Percentiles rank a stretch among this genome's conserved stretches.
Evolutionary conservation across 1,140 invertebrate genomes (phyloP).

Genomic region (Diachasma alloeum): DNA sequence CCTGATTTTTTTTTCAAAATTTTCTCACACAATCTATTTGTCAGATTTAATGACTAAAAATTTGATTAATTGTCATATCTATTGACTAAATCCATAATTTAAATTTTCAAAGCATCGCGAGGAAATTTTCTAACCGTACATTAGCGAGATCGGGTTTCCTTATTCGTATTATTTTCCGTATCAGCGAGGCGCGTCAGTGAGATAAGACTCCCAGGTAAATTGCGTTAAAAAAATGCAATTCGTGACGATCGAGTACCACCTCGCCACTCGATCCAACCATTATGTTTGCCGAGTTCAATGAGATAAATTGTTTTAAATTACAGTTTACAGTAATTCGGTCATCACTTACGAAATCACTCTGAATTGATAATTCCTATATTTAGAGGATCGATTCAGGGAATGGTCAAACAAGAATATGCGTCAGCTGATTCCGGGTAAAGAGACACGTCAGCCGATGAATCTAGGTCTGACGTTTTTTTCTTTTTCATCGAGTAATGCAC

Average conservation of each 20-base stretch:
- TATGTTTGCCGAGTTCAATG: not conserved
- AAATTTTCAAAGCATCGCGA: too few species aligned
- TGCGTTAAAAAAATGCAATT: not conserved
- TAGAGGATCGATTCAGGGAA: not conserved
- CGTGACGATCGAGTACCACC: not conserved
- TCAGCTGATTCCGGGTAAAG: not conserved
- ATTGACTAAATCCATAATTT: too few species aligned
- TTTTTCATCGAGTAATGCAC: not conserved
- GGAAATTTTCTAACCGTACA: not conserved
- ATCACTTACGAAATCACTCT: not conserved
- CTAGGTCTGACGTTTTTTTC: not conserved
- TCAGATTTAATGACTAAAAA: too few species aligned
- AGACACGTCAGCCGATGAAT: not conserved
- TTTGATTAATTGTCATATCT: too few species aligned
- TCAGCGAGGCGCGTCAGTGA: not conserved
- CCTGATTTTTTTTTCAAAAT: too few species aligned
- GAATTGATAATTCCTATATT: constrained; percentile 15
- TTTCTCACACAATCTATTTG: too few species aligned
- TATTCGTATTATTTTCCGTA: not conserved
- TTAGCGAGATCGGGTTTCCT: not conserved
- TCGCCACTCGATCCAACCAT: not conserved
- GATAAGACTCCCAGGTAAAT: not conserved
- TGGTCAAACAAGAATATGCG: not conserved
- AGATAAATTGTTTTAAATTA: not conserved
- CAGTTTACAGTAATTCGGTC: not conserved